Evolutionary conservation across 2,888 invertebrate species (phyloP).

Genomic region (Pristionchus exspectatus): DNA sequence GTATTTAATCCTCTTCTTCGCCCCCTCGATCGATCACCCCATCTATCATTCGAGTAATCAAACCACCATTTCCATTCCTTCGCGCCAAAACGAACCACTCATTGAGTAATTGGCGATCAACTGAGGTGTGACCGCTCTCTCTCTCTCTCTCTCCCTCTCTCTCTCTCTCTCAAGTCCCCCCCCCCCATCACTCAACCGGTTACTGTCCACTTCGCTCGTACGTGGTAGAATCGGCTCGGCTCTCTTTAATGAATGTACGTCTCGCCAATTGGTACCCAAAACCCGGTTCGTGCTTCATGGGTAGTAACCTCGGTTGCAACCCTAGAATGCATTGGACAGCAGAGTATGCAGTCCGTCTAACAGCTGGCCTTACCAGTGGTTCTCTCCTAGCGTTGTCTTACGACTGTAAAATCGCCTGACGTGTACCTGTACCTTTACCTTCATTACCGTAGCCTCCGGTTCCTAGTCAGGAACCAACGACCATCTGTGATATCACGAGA

Average conservation of each 20-base stretch:
- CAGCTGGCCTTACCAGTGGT: too few species aligned
- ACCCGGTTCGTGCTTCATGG: not conserved
- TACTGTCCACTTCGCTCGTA: not conserved
- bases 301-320: too few species aligned
- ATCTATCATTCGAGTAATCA: conserved; percentile 21
- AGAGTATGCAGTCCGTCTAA: too few species aligned
- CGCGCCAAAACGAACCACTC: not conserved
- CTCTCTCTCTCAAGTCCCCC: not conserved
- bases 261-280: not conserved
- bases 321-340: too few species aligned
- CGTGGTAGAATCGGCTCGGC: not conserved
- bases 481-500: not conserved
- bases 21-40: not conserved
- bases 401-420: too few species aligned
- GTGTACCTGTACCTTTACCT: too few species aligned
- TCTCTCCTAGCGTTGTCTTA: too few species aligned
- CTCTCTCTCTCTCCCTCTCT: not conserved
- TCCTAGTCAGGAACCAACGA: not conserved
- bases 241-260: not conserved
- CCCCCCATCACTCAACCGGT: not conserved
- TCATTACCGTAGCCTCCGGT: too few species aligned
- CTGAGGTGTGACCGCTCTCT: conserved; percentile 24
- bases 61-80: not conserved
- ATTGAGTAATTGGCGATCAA: conserved; percentile 35
- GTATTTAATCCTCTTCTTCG: conserved; percentile 7